Conservation (phyloP, 2,888 invertebrate species). For the Ormyrus labotus region DNA sequence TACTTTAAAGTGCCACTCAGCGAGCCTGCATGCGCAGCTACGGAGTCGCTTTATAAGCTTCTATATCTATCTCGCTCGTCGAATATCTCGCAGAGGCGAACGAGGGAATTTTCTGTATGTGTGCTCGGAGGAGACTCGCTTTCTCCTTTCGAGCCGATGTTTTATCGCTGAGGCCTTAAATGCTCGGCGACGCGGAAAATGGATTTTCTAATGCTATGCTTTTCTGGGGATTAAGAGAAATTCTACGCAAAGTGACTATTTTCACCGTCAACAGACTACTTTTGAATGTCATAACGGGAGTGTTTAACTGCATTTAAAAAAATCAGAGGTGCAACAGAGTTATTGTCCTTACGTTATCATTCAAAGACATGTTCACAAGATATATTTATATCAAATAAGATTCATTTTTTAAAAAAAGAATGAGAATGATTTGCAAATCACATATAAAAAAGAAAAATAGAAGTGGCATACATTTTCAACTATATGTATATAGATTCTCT, state of each 20-base stretch:
- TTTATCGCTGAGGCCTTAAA: slow-evolving; percentile 63
- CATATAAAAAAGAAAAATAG: no score
- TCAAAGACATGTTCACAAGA: no score
- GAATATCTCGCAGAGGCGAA: slow-evolving; percentile 30
- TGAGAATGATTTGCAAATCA: no score
- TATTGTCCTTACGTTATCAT: no score
- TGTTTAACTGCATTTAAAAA: no score
- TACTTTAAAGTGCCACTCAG: slow-evolving; percentile 74
- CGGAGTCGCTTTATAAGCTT: slow-evolving; percentile 43
- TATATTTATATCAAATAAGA: no score
- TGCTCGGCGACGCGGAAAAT: slow-evolving; percentile 54
- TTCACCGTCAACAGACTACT: slow-evolving; percentile 42
- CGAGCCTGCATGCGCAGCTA: slow-evolving; percentile 48
- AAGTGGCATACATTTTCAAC: no score
- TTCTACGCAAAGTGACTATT: slow-evolving; percentile 9
- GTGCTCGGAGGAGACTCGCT: slow-evolving; percentile 14
- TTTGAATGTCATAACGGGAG: slow-evolving; percentile 26
- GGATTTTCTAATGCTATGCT: slow-evolving; percentile 52
- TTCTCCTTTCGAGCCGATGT: slow-evolving; percentile 57
- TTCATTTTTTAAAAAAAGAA: no score
- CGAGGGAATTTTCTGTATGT: slow-evolving; percentile 15
- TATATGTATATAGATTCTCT: no score
- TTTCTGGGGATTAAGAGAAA: slow-evolving; percentile 40
- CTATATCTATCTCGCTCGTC: neutral
- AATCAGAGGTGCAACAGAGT: no score